Evolutionary conservation across 2,888 invertebrate species (phyloP).

Genomic region (Agriopis marginaria): DNA sequence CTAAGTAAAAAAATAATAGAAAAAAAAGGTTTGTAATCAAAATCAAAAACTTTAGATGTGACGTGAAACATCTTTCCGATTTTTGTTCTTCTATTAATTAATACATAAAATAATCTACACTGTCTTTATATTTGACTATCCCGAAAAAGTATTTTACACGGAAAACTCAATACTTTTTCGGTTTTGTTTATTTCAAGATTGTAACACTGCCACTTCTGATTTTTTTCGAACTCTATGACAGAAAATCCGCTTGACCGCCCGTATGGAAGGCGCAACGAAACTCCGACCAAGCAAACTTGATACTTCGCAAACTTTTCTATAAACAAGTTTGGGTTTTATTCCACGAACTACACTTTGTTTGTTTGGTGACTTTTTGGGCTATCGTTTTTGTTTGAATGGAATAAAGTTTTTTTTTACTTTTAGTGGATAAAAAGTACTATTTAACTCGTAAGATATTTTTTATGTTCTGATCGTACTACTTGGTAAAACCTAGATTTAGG

Average conservation of each 20-base stretch:
- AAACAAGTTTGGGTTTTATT: conserved; percentile 45
- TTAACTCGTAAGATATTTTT: neutral
- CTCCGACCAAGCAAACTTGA: conserved; percentile 73
- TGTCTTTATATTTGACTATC: too few species aligned
- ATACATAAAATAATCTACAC: too few species aligned
- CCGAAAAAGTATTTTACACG: too few species aligned
- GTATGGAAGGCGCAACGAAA: conserved; percentile 76
- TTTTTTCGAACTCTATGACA: conserved; percentile 66
- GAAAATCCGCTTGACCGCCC: conserved; percentile 86
- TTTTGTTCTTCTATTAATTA: too few species aligned
- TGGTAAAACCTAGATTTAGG: neutral
- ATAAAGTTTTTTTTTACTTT: neutral
- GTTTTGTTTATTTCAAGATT: conserved; percentile 26
- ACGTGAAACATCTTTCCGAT: too few species aligned
- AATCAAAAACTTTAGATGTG: too few species aligned
- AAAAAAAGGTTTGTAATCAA: too few species aligned
- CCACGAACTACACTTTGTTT: conserved; percentile 24
- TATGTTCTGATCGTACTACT: neutral
- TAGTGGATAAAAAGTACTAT: neutral
- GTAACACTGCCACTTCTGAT: conserved; percentile 54
- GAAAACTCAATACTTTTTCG: too few species aligned
- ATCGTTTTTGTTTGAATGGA: conserved; percentile 6
- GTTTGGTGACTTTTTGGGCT: conserved; percentile 27
- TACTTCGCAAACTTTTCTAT: conserved; percentile 71
- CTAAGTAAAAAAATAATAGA: too few species aligned